Evolutionary conservation across 2,113 vertebrate genomes (phyloP), one percentile per base, ranked within the genome.

Genomic region (Mohoua ochrocephala): DNA sequence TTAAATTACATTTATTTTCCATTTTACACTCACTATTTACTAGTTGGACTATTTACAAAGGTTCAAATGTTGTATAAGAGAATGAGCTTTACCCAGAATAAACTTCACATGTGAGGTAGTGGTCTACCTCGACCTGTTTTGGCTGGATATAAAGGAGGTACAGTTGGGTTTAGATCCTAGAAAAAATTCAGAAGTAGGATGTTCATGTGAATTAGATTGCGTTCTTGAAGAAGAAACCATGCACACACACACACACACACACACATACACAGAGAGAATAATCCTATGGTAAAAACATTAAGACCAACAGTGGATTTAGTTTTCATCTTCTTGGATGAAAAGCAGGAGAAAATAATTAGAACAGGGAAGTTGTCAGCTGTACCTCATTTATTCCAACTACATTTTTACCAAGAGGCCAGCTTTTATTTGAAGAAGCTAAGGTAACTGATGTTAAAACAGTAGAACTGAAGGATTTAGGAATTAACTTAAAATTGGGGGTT

Each of bases 21-120:
- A 98, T 97, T 97, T 97, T 97, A 97, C 94, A 97, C 95, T 97
- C 95, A 97, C 94, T 97, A 97, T 98, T 97, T 97, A 97, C 97
- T 95, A 95, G 89, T 91, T 95, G 89, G 53, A 96, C 76, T 98
- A 98, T 98, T 98, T 98, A 98, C 98, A 98, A 97, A 91, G 21
- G 83, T 90, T 95, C 89, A 85, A 84, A 85, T 68, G 71, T 73
- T 93, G 83, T 73, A 74, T 63, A 91, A 59, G 71, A 95, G 91
- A 95, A 95, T 54, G 87, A 96, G 79, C 84, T 95, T 96, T 86
- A 90, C 54, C 61, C 88, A 91, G 81, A 69, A 93, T 73, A 67
- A 70, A 79, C 60, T 91, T 96, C 71, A 96, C 44, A 28, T 12
- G 44, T 63, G 87, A 94, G 89, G 96, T 85, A 93, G 37, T 11